Evolutionary conservation across 1,140 invertebrate species (phyloP).

Genomic region (Odontomachus brunneus): DNA sequence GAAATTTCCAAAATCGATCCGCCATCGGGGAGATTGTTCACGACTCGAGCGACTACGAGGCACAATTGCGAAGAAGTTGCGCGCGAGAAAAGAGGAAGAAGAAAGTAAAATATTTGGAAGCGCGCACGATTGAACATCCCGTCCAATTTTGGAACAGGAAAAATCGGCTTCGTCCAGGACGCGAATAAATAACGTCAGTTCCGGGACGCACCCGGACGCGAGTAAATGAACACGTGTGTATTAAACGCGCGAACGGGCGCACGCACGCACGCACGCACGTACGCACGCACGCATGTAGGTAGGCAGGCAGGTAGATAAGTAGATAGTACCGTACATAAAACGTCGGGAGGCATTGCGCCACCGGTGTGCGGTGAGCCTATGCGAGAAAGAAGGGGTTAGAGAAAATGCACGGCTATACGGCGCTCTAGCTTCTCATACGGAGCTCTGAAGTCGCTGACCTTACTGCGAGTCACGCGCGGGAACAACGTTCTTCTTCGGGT

Average conservation of each 20-base stretch:
- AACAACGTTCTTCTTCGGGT: constrained; percentile 52
- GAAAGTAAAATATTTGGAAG: no score
- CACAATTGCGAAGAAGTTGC: no score
- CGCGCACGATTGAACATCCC: background rate
- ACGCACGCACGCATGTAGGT: constrained; percentile 29
- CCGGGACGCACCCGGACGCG: background rate
- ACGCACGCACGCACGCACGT: no score
- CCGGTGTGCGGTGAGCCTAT: background rate
- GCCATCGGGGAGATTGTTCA: no score
- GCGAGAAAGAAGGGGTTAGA: constrained; percentile 29
- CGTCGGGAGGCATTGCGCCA: background rate
- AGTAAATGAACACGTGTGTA: constrained; percentile 36
- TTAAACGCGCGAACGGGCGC: background rate
- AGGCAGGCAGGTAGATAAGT: constrained; percentile 14
- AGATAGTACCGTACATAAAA: constrained; percentile 11
- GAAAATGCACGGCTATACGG: constrained; percentile 39
- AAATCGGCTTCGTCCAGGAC: background rate
- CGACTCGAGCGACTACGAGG: no score
- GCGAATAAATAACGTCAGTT: constrained; percentile 38
- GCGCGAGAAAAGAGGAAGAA: no score
- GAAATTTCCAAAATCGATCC: no score
- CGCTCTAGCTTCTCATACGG: constrained; percentile 40
- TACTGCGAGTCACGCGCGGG: constrained; percentile 50
- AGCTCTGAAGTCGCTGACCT: constrained; percentile 54
- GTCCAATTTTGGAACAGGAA: background rate